A percentile compares a stretch with the other conserved stretches of the same genome.
phyloP scores from a whole-genome alignment of 2,797 vertebrate genomes.

The Otus scops region DNA sequence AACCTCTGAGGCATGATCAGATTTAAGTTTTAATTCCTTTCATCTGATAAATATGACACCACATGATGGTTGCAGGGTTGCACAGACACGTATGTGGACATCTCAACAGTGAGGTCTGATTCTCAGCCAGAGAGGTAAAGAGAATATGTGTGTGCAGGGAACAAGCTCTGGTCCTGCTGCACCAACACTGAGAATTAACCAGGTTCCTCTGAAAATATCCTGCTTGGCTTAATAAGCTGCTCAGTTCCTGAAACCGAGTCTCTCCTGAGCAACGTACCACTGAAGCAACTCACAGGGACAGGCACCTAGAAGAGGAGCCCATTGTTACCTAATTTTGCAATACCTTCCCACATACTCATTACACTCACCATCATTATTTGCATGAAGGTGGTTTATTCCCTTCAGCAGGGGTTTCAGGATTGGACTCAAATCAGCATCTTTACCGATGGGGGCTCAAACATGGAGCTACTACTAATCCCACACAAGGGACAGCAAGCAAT shows the following conservation, averaged over 20 bases:
- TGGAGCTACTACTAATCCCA: neutral
- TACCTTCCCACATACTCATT: neutral
- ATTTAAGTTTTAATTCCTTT: neutral
- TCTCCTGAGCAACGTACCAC: neutral
- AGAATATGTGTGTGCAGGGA: neutral
- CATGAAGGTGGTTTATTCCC: neutral
- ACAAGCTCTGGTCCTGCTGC: neutral
- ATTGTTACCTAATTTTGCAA: neutral
- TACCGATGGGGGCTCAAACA: neutral
- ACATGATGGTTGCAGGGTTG: neutral
- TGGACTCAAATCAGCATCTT: neutral
- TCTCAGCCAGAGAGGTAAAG: neutral
- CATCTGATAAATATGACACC: neutral
- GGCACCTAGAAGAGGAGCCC: neutral
- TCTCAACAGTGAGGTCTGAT: neutral
- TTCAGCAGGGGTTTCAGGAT: neutral
- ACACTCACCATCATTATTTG: neutral
- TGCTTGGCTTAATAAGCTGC: neutral
- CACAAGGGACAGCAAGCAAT: neutral
- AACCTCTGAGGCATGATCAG: neutral
- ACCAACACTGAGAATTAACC: neutral
- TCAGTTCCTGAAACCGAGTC: accelerated
- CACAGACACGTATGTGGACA: neutral
- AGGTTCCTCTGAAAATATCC: neutral
- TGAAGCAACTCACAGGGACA: neutral